Base-by-base conservation (phyloP, 2,797 vertebrate genomes). In the Dermochelys coriacea region DNA sequence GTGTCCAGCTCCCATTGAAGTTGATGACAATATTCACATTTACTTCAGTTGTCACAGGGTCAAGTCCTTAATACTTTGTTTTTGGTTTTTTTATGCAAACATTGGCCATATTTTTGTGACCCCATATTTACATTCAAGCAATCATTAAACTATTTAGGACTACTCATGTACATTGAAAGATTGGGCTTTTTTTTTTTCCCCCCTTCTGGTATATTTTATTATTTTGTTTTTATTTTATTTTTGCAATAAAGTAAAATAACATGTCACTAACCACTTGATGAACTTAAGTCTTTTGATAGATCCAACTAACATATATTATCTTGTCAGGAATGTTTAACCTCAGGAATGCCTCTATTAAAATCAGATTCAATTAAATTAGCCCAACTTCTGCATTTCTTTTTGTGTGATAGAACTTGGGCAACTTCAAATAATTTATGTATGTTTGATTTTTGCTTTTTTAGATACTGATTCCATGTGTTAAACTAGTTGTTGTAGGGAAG, bases 111-210 rank as follows among this genome's bases (percentile, higher is more conserved):
- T 51, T 83, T 64, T 21, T 88, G 4, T 82, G 45, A 5, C 57
- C 96, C 95, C 87, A 47, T 74, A 21, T 3, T 82, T 31, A 77
- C 14, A 49, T 49, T 47, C 47, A 49, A 31, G 8, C 25, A 77
- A 27, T 77, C 7, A 18, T 49, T 77, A 49, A 8, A 49, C 27
- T 77, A 16, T 77, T 77, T 49, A 1, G 0, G 0, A 78, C 87
- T 87, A 78, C 75, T 94, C 0, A 0, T 52, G 47, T 55, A 77
- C 64, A 14, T 54, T 64, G 4, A 8, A 12, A 19, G 55, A 52
- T 29, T 14, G 47, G 94, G 41, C 57, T 64, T 54, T 2, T 61
- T 90, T 41, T 41, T 88, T 4, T 54, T 2, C 61, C 47, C 29
- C 80, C 89, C 27, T 16, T 80, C 82, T 94, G 78, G 15, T 80